phyloP scores from a whole-genome alignment of 2,888 invertebrate species.

The Xestia sexstrigata region DNA sequence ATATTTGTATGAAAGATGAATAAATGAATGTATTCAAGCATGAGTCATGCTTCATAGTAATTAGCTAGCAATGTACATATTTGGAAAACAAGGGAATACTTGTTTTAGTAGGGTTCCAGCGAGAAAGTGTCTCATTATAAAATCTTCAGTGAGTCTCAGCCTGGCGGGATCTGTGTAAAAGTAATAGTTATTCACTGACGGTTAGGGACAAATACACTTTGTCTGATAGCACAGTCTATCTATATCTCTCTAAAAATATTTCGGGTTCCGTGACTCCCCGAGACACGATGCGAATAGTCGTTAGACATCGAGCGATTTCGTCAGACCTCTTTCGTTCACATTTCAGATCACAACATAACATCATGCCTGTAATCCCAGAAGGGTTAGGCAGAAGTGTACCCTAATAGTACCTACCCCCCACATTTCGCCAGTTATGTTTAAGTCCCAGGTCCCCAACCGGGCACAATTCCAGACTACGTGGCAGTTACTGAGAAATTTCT shows the following conservation, averaged over 20 bases:
- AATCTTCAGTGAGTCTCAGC: slow-evolving; percentile 93
- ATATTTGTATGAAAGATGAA: not conserved
- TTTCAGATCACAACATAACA: not conserved
- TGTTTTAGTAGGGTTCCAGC: slow-evolving; percentile 96
- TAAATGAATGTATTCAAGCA: slow-evolving; percentile 45
- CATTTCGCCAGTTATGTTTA: not conserved
- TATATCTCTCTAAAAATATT: not conserved
- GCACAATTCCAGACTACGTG: not conserved
- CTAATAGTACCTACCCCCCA: not conserved
- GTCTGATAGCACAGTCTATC: slow-evolving; percentile 20
- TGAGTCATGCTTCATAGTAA: slow-evolving; percentile 48
- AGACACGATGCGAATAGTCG: not conserved
- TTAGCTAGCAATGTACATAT: slow-evolving; percentile 51
- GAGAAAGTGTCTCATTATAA: slow-evolving; percentile 97
- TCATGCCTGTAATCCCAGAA: no score
- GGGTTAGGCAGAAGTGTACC: not conserved
- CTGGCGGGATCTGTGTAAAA: slow-evolving; percentile 88
- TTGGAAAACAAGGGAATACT: slow-evolving; percentile 71
- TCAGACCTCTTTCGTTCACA: not conserved
- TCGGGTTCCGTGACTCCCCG: not conserved
- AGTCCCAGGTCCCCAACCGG: not conserved
- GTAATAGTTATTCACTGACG: slow-evolving; percentile 58
- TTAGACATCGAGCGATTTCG: not conserved
- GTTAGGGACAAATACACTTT: slow-evolving; percentile 3
- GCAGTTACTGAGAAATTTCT: not conserved